These are phyloP conservation scores for Chloromyia formosa DNA, from an alignment of 2,888 invertebrate genomes.

Conservation along the genomic window DNA sequence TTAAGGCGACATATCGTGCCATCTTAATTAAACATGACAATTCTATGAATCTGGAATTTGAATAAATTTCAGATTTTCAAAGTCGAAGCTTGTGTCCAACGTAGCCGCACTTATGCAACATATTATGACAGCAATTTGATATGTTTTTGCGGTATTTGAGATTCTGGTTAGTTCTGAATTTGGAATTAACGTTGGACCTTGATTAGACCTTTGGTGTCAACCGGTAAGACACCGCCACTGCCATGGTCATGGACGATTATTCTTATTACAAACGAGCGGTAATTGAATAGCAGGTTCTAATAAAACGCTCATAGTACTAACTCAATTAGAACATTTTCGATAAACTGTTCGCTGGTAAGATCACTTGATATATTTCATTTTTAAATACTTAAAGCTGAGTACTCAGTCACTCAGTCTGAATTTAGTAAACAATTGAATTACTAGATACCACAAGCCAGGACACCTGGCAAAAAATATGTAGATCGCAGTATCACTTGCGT, in stretches of 20 bases:
- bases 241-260: neutral
- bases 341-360: neutral
- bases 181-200: neutral
- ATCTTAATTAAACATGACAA: neutral
- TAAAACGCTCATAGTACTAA: conserved; percentile 6
- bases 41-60: neutral
- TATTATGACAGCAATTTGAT: conserved; percentile 8
- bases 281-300: neutral
- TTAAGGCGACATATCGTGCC: neutral
- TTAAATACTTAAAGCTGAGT: too few species aligned
- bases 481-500: too few species aligned
- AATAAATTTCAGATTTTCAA: conserved; percentile 10
- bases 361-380: neutral
- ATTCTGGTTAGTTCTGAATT: conserved; percentile 17
- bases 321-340: neutral
- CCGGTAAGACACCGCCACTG: neutral
- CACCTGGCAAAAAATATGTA: too few species aligned
- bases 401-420: too few species aligned
- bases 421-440: too few species aligned
- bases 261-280: conserved; percentile 11
- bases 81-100: neutral
- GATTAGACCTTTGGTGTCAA: conserved; percentile 25
- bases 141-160: conserved; percentile 26
- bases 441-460: too few species aligned
- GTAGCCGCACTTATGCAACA: neutral